Conservation (phyloP, 2,888 invertebrate genomes). For the Lomographa bimaculata region DNA sequence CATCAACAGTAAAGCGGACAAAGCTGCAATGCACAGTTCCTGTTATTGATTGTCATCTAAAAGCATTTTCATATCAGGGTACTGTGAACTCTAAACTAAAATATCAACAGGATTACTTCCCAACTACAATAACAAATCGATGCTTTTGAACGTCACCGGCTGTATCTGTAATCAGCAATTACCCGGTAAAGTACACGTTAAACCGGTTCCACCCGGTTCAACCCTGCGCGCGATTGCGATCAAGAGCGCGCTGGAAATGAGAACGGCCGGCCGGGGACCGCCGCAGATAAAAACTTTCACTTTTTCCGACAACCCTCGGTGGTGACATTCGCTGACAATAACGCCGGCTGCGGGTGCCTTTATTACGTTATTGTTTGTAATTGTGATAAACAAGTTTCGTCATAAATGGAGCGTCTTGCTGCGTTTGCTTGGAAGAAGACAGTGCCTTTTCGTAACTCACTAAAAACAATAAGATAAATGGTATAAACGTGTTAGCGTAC, state of each 20-base stretch:
- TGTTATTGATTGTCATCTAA: no score
- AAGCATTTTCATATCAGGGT: no score
- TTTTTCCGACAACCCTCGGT: constrained; percentile 71
- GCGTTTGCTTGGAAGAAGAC: no score
- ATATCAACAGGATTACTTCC: no score
- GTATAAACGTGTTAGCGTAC: no score
- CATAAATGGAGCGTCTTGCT: constrained; percentile 43
- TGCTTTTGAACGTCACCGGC: no score
- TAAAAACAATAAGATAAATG: no score
- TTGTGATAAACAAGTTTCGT: constrained; percentile 63
- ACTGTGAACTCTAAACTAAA: no score
- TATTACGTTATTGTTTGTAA: constrained; percentile 70
- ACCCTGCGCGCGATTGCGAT: constrained; percentile 67
- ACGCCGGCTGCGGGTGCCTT: constrained; percentile 63
- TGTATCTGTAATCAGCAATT: constrained; percentile 53
- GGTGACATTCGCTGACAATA: constrained; percentile 70
- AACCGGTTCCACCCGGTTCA: constrained; percentile 47
- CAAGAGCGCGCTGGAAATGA: constrained; percentile 72
- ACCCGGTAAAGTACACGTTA: constrained; percentile 42
- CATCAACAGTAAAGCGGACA: no score
- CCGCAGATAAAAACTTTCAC: constrained; percentile 79
- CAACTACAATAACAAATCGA: no score
- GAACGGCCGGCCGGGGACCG: constrained; percentile 70
- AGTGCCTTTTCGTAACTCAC: no score
- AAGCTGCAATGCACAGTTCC: no score